Evolutionary conservation across 2,888 invertebrate species (phyloP).

Genomic region (Euzophera pinguis): DNA sequence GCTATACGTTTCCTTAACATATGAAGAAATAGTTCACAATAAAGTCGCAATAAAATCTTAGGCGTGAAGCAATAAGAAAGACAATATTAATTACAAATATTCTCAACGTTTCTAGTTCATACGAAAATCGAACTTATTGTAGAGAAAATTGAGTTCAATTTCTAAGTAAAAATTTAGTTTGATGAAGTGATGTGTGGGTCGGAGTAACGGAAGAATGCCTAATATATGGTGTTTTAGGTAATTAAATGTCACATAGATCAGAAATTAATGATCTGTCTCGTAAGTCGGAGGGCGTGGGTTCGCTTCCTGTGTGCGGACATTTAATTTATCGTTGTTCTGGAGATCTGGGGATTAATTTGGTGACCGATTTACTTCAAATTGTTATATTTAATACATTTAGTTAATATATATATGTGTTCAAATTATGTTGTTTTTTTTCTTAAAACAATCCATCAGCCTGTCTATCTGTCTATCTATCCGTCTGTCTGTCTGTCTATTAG

Average conservation of each 20-base stretch:
- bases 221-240: slow-evolving; percentile 80
- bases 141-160: slow-evolving; percentile 24
- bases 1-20: background rate
- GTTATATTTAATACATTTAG: background rate
- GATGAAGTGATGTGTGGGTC: slow-evolving; percentile 39
- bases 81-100: slow-evolving; percentile 63
- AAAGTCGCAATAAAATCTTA: slow-evolving; percentile 66
- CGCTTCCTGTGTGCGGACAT: slow-evolving; percentile 7
- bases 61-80: slow-evolving; percentile 77
- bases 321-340: background rate
- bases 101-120: background rate
- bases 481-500: too few relatives aligned
- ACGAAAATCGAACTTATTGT: slow-evolving; percentile 25
- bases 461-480: too few relatives aligned
- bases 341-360: background rate
- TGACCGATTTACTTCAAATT: background rate
- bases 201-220: slow-evolving; percentile 68
- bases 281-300: slow-evolving; percentile 30
- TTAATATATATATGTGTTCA: too few relatives aligned
- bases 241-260: slow-evolving; percentile 80
- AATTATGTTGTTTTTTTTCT: too few relatives aligned
- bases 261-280: slow-evolving; percentile 79
- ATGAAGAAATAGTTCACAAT: slow-evolving; percentile 14
- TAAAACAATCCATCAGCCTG: too few relatives aligned
- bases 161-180: slow-evolving; percentile 7